Percentiles rank a stretch among this genome's conserved stretches.
phyloP scores from a whole-genome alignment of 2,888 invertebrate species.

The Ryuthela nishihirai region DNA sequence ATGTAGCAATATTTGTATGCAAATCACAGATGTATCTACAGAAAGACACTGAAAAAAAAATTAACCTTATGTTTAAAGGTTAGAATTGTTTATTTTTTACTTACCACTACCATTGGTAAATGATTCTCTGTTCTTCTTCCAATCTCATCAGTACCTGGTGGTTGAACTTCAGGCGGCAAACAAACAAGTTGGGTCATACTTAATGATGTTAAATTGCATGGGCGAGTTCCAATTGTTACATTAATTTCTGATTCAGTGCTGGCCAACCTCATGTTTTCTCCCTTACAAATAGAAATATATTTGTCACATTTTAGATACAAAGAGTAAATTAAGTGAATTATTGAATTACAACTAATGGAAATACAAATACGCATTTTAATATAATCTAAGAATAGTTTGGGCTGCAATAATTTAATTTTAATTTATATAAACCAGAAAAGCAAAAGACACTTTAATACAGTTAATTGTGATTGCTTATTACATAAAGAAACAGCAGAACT shows the following conservation, averaged over 20 bases:
- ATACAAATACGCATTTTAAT: no score
- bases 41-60: neutral
- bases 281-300: conserved; percentile 59
- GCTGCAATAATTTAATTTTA: no score
- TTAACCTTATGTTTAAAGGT: no score
- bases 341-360: no score
- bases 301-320: no score
- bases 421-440: no score
- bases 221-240: conserved; percentile 83
- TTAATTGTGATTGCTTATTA: no score
- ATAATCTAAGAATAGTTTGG: no score
- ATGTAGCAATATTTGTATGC: neutral
- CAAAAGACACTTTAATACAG: no score
- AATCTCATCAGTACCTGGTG: conserved; percentile 54
- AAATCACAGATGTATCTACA: neutral
- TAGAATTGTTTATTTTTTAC: conserved; percentile 13
- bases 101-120: conserved; percentile 80
- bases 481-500: no score
- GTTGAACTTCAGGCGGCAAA: conserved; percentile 85
- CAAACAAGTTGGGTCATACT: conserved; percentile 90
- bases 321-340: no score
- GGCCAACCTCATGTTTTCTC: conserved; percentile 87
- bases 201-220: conserved; percentile 92
- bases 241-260: conserved; percentile 90
- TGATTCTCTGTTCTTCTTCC: conserved; percentile 64